phyloP scores from a whole-genome alignment of 2,113 vertebrate genomes.

The Phasianus colchicus region DNA sequence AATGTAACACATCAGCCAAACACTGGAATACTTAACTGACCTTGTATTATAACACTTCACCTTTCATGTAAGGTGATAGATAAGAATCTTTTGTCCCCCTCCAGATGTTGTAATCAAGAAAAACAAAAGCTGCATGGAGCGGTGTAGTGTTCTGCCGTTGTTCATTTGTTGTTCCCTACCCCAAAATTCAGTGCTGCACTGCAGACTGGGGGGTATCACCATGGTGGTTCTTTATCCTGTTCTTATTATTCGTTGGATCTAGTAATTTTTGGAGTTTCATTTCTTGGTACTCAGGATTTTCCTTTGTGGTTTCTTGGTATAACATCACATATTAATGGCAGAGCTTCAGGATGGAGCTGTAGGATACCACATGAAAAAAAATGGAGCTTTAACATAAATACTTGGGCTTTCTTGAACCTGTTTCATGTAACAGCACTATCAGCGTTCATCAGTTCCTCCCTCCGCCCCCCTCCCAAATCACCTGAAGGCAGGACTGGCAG shows the following conservation, averaged over 20 bases:
- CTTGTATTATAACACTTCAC: neutral
- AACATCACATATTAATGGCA: neutral
- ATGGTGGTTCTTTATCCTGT: neutral
- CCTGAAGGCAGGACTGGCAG: slow-evolving; percentile 20
- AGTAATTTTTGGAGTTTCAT: slow-evolving; percentile 2
- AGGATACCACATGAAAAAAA: slow-evolving; percentile 45
- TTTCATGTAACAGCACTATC: slow-evolving; percentile 2
- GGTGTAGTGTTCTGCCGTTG: neutral
- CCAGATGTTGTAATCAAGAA: neutral
- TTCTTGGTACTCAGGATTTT: slow-evolving; percentile 46
- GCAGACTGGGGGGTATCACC: neutral
- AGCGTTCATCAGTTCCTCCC: slow-evolving; percentile 21
- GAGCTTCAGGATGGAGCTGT: slow-evolving; percentile 8
- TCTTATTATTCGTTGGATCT: slow-evolving; percentile 17
- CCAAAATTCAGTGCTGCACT: neutral
- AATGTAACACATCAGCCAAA: neutral
- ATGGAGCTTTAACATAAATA: neutral
- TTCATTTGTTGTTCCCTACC: neutral
- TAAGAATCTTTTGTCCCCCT: neutral
- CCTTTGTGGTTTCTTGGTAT: slow-evolving; percentile 29
- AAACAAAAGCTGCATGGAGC: neutral
- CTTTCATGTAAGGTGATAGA: neutral
- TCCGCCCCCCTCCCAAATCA: neutral
- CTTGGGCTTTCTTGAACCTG: neutral
- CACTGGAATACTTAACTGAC: neutral